Conservation (phyloP, 2,113 vertebrate genomes). For the Sturnus vulgaris region DNA sequence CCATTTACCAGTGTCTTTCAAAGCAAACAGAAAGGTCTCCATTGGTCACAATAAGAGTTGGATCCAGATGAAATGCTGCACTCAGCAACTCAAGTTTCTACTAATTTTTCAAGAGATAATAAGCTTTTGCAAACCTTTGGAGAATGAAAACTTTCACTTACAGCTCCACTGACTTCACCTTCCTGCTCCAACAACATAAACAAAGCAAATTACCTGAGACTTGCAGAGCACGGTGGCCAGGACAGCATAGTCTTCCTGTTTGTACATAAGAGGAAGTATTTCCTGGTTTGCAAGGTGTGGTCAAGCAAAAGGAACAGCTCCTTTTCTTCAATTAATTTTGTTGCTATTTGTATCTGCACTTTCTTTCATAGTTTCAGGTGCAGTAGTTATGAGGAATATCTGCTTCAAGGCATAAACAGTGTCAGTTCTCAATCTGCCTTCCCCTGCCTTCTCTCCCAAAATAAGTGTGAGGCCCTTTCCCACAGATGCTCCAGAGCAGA, state of each 20-base stretch:
- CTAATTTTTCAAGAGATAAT: neutral
- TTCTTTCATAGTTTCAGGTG: neutral
- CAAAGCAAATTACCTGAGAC: neutral
- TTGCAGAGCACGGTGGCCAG: neutral
- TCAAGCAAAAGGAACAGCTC: neutral
- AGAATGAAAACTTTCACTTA: neutral
- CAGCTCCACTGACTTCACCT: neutral
- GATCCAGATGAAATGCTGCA: neutral
- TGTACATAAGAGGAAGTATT: neutral
- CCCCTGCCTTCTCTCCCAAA: neutral
- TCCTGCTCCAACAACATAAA: neutral
- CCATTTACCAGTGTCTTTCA: neutral
- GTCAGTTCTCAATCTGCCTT: neutral
- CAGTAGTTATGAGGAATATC: neutral
- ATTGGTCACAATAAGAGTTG: rapidly evolving
- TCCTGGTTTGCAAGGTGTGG: neutral
- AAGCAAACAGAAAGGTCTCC: neutral
- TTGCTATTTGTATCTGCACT: neutral
- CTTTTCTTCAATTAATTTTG: neutral
- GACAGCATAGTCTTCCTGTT: neutral
- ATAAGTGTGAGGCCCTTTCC: neutral
- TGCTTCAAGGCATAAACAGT: neutral
- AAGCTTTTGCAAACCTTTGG: neutral
- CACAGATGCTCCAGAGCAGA: neutral
- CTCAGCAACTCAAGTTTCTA: neutral